Conservation (phyloP, 2,888 invertebrate genomes). For the Penaeus monodon region DNA sequence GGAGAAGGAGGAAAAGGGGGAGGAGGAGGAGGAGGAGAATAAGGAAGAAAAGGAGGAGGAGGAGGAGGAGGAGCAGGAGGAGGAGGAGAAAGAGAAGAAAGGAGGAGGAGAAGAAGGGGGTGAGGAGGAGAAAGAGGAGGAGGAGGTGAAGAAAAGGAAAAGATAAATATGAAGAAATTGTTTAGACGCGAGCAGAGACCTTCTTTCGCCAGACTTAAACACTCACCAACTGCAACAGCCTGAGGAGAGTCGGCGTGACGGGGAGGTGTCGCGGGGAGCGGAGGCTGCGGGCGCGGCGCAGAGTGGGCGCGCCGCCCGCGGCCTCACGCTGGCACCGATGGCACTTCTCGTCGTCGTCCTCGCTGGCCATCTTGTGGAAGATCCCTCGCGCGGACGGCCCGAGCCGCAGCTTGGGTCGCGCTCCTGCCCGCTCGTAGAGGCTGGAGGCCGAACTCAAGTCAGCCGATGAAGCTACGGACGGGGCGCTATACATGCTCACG, state of each 20-base stretch:
- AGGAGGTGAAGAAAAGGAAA: too few relatives aligned
- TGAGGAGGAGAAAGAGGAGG: too few relatives aligned
- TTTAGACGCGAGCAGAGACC: too few relatives aligned
- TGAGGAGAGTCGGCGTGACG: conserved; percentile 57
- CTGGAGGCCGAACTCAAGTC: conserved; percentile 38
- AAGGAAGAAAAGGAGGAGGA: too few relatives aligned
- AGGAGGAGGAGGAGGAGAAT: too few relatives aligned
- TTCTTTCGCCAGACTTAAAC: background rate
- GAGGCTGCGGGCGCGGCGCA: conserved; percentile 45
- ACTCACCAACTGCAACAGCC: conserved; percentile 61
- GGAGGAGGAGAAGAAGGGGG: too few relatives aligned
- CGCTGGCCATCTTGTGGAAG: conserved; percentile 10
- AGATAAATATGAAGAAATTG: too few relatives aligned
- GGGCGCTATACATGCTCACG: conserved; percentile 17
- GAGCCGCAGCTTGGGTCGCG: conserved; percentile 28
- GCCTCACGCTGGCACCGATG: conserved; percentile 52
- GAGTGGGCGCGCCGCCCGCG: conserved; percentile 29
- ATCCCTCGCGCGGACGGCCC: conserved; percentile 15
- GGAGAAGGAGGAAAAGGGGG: too few relatives aligned
- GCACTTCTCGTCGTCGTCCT: conserved; percentile 52
- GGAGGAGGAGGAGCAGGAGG: too few relatives aligned
- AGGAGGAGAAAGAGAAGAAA: too few relatives aligned
- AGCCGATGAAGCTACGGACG: conserved; percentile 11
- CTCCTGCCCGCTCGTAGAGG: conserved; percentile 17
- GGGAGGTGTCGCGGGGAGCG: conserved; percentile 53